Evolutionary conservation across 2,888 invertebrate genomes (phyloP).

Genomic region (Nudaria mundana): DNA sequence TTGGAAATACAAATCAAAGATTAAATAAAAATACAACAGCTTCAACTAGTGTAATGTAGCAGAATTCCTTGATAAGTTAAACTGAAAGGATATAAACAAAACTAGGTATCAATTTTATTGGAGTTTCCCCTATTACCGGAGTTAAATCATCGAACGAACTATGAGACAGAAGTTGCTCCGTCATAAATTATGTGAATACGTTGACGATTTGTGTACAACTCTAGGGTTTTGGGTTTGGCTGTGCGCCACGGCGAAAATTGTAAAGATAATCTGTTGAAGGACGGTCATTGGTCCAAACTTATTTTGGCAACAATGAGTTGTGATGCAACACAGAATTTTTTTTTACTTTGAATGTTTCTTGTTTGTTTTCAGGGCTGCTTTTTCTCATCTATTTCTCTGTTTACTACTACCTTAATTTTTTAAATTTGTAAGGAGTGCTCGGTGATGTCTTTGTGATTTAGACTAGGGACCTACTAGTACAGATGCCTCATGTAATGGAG

Average conservation of each 20-base stretch:
- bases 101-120: too few species aligned
- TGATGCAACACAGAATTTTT: conserved; percentile 11
- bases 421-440: too few species aligned
- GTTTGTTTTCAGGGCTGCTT: not conserved
- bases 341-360: not conserved
- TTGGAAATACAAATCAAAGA: too few species aligned
- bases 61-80: not conserved
- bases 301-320: conserved; percentile 13
- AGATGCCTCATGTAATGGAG: too few species aligned
- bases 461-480: too few species aligned
- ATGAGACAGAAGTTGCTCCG: not conserved
- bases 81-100: not conserved
- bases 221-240: conserved; percentile 16
- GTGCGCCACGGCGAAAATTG: conserved; percentile 22
- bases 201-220: conserved; percentile 2
- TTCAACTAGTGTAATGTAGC: too few species aligned
- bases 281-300: conserved; percentile 14
- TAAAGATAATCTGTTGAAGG: conserved; percentile 16
- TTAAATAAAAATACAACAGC: too few species aligned
- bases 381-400: too few species aligned
- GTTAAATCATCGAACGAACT: not conserved
- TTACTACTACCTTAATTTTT: too few species aligned
- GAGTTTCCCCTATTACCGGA: not conserved
- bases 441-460: too few species aligned
- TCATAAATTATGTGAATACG: not conserved